These are phyloP conservation scores for Xylocampa areola DNA, from an alignment of 2,888 invertebrate species.

Conservation along the genomic window DNA sequence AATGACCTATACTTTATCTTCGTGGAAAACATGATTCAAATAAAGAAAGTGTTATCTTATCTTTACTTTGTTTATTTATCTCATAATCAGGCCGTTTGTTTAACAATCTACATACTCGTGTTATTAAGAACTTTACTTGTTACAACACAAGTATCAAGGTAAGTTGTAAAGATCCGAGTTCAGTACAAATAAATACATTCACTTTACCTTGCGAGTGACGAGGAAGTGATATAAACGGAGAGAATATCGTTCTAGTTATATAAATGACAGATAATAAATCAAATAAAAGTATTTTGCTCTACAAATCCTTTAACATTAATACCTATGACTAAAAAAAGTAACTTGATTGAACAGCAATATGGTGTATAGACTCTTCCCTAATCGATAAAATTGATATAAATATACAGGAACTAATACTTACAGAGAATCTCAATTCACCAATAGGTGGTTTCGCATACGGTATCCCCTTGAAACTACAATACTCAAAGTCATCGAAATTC, in stretches of 20 bases:
- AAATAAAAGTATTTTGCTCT: too few relatives aligned
- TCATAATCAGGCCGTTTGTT: neutral
- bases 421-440: conserved; percentile 77
- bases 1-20: too few relatives aligned
- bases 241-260: too few relatives aligned
- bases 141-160: conserved; percentile 17
- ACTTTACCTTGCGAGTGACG: conserved; percentile 22
- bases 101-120: neutral
- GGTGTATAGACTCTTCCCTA: conserved; percentile 1
- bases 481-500: conserved; percentile 76
- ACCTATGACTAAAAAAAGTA: too few relatives aligned
- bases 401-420: conserved; percentile 62
- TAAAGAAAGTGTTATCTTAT: too few relatives aligned
- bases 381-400: neutral
- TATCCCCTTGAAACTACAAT: conserved; percentile 86
- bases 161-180: conserved; percentile 16
- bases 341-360: conserved; percentile 1
- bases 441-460: conserved; percentile 90
- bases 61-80: too few relatives aligned
- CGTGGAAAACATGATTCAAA: too few relatives aligned
- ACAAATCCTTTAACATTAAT: too few relatives aligned
- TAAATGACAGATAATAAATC: too few relatives aligned
- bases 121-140: conserved; percentile 2
- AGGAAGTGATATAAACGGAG: conserved; percentile 8
- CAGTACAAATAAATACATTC: conserved; percentile 17